phyloP scores from a whole-genome alignment of 2,113 vertebrate species.

The Sitta europaea region DNA sequence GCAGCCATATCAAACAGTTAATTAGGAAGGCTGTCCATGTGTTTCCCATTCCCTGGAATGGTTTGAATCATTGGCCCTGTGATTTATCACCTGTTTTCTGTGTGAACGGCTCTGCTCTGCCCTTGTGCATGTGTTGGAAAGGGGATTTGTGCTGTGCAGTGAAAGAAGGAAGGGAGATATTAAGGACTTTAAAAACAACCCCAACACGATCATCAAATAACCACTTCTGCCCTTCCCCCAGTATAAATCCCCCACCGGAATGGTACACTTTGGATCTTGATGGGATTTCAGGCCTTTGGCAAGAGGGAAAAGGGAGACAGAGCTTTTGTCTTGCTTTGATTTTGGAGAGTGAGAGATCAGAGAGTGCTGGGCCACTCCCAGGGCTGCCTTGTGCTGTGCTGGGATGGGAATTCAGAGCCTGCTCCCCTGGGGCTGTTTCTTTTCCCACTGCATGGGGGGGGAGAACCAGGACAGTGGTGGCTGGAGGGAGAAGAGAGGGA shows the following conservation, averaged over 20 bases:
- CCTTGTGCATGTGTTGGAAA: constrained; percentile 49
- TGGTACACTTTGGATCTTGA: background rate
- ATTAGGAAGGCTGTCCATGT: constrained; percentile 71
- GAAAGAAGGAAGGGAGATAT: background rate
- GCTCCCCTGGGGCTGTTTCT: background rate
- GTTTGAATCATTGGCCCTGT: constrained; percentile 63
- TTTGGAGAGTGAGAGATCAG: background rate
- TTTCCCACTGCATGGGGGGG: background rate
- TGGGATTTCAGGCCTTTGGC: background rate
- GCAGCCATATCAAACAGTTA: constrained; percentile 62
- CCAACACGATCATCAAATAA: background rate
- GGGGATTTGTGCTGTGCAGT: background rate
- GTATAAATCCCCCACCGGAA: background rate
- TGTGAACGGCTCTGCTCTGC: constrained; percentile 21
- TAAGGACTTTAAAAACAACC: background rate
- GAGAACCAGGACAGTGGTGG: background rate
- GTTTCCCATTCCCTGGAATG: constrained; percentile 72
- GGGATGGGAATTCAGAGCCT: background rate
- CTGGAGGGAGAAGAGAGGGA: background rate
- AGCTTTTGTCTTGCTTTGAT: background rate
- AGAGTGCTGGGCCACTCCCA: background rate
- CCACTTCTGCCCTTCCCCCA: background rate
- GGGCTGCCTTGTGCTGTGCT: background rate
- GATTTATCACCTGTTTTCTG: constrained; percentile 79
- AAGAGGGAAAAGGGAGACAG: background rate